Base-by-base conservation (phyloP, 2,113 vertebrate species). In the Rissa tridactyla region DNA sequence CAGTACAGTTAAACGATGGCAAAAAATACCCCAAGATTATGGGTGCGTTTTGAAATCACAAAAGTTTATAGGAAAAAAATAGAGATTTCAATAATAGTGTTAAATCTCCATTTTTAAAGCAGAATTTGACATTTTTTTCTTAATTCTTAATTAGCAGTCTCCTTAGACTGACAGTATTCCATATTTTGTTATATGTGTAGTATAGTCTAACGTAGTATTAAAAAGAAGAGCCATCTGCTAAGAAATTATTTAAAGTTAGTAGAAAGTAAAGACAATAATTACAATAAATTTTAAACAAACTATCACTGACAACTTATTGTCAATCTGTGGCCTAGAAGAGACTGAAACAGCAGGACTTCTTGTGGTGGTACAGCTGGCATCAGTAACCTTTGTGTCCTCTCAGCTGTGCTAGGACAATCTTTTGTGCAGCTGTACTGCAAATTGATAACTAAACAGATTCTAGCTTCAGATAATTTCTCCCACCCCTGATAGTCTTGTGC, bases 51-150 rank as follows among this genome's bases (percentile, higher is more conserved):
- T 82, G 62, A 82, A 86, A 82, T 36, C 9, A 52, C 17, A 11
- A 5, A 13, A 86, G 6, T 15, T 88, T 47, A 13, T 1, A 68
- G 13, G 23, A 23, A 38, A 75, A 61, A 80, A 62, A 82, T 1
- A 68, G 3, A 15, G 20, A 51, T 47, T 34, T 23, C 51, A 32
- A 6, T 2, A 66, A 20, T 1, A 80, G 32, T 0, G 0, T 1
- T 46, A 30, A 46, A 52, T 62, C 19, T 38, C 36, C 1, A 26
- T 23, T 77, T 87, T 55, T 61, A 55, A 68, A 60, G 11, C 40
- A 54, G 26, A 83, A n/a, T 21, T 68, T 60, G 3, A 54, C 6
- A 1, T 34, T 36, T 80, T 66, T 69, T 89, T 49, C 5, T 44
- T 55, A 36, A 34, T 65, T 68, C 55, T 57, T 69, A 78, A 47